Evolutionary conservation across 2,113 vertebrate species (phyloP).

Genomic region (Myodes glareolus): DNA sequence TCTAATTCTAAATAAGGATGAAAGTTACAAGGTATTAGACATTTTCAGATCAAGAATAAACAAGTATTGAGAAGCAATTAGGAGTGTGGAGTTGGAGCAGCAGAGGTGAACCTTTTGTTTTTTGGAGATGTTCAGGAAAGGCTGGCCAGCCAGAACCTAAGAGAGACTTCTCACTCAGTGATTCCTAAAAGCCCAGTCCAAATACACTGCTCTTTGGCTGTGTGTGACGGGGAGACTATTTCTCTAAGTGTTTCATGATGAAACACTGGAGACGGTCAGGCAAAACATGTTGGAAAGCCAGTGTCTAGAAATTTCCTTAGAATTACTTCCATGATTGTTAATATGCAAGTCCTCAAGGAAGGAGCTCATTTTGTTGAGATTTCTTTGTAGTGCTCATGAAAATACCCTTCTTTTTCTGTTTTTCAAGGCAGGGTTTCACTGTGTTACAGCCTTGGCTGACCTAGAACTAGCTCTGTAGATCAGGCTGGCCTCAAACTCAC

Average conservation of each 20-base stretch:
- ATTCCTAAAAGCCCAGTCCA: neutral
- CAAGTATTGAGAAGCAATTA: conserved; percentile 49
- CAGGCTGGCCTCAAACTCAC: neutral
- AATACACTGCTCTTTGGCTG: neutral
- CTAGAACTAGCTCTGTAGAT: neutral
- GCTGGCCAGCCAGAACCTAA: neutral
- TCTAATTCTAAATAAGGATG: conserved; percentile 52
- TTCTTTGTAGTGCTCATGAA: conserved; percentile 34
- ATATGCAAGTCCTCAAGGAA: neutral
- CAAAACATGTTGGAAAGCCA: neutral
- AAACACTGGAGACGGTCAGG: neutral
- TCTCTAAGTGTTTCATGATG: conserved; percentile 52
- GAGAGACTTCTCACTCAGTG: conserved; percentile 1
- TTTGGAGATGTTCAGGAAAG: conserved; percentile 40
- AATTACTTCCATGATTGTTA: neutral
- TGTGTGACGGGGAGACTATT: neutral
- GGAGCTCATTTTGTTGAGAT: neutral
- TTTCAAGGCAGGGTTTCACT: neutral
- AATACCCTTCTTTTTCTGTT: neutral
- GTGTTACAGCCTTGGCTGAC: neutral
- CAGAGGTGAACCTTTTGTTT: neutral
- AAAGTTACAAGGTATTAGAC: conserved; percentile 47
- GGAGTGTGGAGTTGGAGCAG: neutral
- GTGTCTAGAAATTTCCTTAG: conserved; percentile 16
- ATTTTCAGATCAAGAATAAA: conserved; percentile 48